Percentiles rank a stretch among this genome's conserved stretches.
These are phyloP conservation scores for Phthorimaea operculella DNA, from an alignment of 1,140 invertebrate genomes.

Conservation along the genomic window DNA sequence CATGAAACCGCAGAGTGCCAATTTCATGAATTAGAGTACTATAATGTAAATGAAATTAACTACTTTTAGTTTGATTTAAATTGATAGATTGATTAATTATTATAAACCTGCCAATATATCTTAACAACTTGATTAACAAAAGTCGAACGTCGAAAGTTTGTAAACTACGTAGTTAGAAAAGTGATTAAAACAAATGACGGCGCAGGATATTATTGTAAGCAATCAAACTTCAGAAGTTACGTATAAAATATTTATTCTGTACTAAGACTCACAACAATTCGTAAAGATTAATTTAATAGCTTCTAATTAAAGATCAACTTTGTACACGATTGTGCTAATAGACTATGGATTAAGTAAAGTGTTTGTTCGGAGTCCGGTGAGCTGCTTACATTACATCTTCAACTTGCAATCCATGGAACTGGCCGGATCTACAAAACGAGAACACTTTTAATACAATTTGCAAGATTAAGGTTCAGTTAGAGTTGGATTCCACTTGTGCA, in stretches of 20 bases:
- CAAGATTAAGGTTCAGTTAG: no score
- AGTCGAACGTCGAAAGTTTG: no score
- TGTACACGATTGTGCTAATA: neutral
- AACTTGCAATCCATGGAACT: neutral
- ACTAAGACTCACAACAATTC: neutral
- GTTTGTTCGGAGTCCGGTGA: neutral
- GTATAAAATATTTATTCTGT: neutral
- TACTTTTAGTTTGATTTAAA: no score
- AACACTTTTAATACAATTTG: no score
- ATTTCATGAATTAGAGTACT: no score
- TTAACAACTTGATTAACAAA: no score
- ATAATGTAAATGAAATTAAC: no score
- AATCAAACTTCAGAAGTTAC: neutral
- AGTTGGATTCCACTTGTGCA: no score
- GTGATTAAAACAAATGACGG: conserved; percentile 19
- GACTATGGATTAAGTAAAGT: neutral
- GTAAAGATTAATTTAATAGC: neutral
- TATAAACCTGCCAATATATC: no score
- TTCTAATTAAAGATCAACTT: neutral
- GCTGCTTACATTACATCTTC: neutral
- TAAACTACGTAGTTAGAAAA: no score
- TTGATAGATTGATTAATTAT: no score
- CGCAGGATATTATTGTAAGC: conserved; percentile 14
- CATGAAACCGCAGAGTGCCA: no score
- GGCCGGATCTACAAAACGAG: conserved; percentile 28